phyloP scores from a whole-genome alignment of 2,888 invertebrate genomes.

The Rotaria magnacalcarata region DNA sequence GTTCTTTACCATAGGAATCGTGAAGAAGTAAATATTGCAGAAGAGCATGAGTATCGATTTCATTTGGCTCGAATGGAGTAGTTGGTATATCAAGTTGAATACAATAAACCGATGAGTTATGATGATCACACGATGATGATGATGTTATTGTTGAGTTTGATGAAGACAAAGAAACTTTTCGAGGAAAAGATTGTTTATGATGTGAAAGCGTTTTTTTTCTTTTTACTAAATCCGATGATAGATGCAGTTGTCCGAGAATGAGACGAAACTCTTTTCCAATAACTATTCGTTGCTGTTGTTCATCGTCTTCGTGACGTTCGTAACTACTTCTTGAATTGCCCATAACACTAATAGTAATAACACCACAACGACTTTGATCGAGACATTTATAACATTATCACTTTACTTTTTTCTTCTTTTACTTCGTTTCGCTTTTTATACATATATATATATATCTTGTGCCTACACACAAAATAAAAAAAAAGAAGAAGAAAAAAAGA shows the following conservation, averaged over 20 bases:
- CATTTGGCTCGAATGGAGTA: background rate
- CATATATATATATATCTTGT: background rate
- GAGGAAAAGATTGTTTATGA: background rate
- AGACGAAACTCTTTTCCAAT: conserved; percentile 20
- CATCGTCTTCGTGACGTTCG: conserved; percentile 7
- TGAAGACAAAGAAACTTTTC: background rate
- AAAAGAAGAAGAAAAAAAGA: background rate
- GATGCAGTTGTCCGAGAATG: background rate
- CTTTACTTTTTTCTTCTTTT: background rate
- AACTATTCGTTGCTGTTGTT: conserved; percentile 1
- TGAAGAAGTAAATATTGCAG: background rate
- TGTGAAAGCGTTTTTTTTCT: background rate
- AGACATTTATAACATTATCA: background rate
- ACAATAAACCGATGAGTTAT: background rate
- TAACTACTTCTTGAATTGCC: conserved; percentile 13
- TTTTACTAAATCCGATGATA: background rate
- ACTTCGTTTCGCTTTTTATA: too few species aligned
- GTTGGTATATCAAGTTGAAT: conserved; percentile 8
- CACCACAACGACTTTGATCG: background rate
- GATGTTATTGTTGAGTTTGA: conserved; percentile 15
- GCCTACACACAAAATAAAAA: background rate
- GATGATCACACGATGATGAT: background rate
- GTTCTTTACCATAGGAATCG: background rate
- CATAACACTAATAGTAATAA: background rate
- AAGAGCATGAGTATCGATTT: background rate